Percentiles rank a stretch among this genome's conserved stretches.
phyloP scores from a whole-genome alignment of 2,113 vertebrate species.

The Cochlearius cochlearius region DNA sequence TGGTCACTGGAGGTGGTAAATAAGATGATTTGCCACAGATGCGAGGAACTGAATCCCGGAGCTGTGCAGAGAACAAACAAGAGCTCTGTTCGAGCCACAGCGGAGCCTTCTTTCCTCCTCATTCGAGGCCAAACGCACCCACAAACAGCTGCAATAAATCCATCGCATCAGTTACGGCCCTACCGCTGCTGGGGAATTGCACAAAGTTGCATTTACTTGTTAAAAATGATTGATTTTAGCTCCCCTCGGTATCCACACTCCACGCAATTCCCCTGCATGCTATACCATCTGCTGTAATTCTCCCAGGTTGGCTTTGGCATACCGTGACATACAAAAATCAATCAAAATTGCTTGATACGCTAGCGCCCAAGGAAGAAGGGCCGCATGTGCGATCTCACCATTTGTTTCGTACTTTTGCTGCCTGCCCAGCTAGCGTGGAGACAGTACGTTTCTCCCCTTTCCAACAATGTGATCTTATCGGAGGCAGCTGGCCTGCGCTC shows the following conservation, averaged over 20 bases:
- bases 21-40: slow-evolving; percentile 61
- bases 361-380: background rate
- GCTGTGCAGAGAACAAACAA: slow-evolving; percentile 14
- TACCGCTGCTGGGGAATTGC: background rate
- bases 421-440: background rate
- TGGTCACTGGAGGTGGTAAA: slow-evolving; percentile 50
- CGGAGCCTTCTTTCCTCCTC: background rate
- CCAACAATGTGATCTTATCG: slow-evolving; percentile 57
- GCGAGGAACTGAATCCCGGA: background rate
- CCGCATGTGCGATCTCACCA: background rate
- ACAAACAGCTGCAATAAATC: slow-evolving; percentile 55
- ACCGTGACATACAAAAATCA: slow-evolving; percentile 11
- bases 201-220: slow-evolving; percentile 35
- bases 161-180: slow-evolving; percentile 26
- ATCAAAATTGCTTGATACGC: background rate
- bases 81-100: slow-evolving; percentile 5
- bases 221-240: slow-evolving; percentile 23
- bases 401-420: background rate
- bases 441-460: slow-evolving; percentile 4
- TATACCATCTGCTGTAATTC: background rate
- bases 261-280: background rate
- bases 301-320: background rate
- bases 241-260: background rate
- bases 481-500: background rate
- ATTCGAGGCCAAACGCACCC: background rate